Percentiles rank a stretch among this genome's conserved stretches.
phyloP scores from a whole-genome alignment of 1,140 invertebrate species.

The Bombus confusus region DNA sequence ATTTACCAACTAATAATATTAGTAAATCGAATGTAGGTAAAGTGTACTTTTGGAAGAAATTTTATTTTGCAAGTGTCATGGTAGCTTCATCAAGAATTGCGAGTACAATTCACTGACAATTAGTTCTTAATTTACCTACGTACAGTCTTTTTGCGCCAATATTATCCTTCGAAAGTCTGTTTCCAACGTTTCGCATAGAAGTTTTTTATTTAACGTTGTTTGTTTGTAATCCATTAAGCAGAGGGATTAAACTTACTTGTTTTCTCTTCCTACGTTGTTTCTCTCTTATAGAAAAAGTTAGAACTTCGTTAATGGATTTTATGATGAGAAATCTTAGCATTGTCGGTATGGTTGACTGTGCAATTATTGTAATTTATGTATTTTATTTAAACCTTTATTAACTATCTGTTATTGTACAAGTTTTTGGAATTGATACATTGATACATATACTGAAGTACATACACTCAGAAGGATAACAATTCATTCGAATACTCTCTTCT shows the following conservation, averaged over 20 bases:
- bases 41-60: background rate
- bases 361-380: background rate
- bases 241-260: background rate
- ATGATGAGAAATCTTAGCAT: background rate
- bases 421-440: no score
- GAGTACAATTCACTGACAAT: background rate
- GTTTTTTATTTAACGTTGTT: background rate
- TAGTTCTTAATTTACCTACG: background rate
- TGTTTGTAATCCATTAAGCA: conserved; percentile 5
- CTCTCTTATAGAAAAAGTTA: background rate
- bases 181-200: background rate
- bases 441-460: no score
- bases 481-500: no score
- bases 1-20: no score
- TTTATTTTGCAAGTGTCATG: background rate
- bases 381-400: background rate
- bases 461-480: no score
- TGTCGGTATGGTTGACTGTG: background rate
- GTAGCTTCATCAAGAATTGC: no score
- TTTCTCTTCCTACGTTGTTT: background rate
- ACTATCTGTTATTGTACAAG: background rate
- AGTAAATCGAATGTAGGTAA: no score
- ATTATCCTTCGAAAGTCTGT: background rate
- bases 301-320: background rate
- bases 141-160: background rate